A percentile compares a stretch with the other conserved stretches of the same genome.
phyloP scores from a whole-genome alignment of 1,140 invertebrate genomes.

The Bombus pascuorum region DNA sequence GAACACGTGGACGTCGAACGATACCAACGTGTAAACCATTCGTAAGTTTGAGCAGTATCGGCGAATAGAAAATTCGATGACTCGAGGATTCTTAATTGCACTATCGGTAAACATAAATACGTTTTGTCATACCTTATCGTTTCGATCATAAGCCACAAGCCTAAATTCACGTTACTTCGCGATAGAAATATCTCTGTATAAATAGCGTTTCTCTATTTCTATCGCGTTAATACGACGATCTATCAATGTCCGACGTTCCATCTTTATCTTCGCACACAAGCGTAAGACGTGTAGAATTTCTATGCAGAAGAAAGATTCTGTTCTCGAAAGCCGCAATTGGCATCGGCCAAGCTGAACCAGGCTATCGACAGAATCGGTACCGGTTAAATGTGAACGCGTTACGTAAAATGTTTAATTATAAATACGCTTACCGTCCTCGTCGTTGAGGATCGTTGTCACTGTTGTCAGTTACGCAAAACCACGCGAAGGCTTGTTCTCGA shows the following conservation, averaged over 20 bases:
- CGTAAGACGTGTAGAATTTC: background rate
- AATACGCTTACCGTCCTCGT: constrained; percentile 2
- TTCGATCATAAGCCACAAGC: background rate
- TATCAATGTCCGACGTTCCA: background rate
- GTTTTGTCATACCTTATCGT: background rate
- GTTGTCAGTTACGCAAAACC: constrained; percentile 21
- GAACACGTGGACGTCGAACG: background rate
- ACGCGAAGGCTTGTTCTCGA: background rate
- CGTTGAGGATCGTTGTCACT: background rate
- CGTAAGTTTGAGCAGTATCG: background rate
- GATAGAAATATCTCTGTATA: too few species aligned
- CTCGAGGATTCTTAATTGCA: background rate
- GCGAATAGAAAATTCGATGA: background rate
- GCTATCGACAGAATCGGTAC: constrained; percentile 16
- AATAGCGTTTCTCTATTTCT: background rate
- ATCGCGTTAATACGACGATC: background rate
- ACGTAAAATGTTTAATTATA: constrained; percentile 52
- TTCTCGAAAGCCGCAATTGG: constrained; percentile 1
- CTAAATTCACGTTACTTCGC: background rate
- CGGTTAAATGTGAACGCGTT: constrained; percentile 30
- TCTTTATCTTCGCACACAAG: background rate
- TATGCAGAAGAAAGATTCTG: background rate
- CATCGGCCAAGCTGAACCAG: background rate
- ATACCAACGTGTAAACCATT: background rate
- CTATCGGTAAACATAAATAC: background rate